Evolutionary conservation across 2,888 invertebrate genomes (phyloP), one percentile per base, ranked within the genome.

Genomic region (Cotesia congregata): DNA sequence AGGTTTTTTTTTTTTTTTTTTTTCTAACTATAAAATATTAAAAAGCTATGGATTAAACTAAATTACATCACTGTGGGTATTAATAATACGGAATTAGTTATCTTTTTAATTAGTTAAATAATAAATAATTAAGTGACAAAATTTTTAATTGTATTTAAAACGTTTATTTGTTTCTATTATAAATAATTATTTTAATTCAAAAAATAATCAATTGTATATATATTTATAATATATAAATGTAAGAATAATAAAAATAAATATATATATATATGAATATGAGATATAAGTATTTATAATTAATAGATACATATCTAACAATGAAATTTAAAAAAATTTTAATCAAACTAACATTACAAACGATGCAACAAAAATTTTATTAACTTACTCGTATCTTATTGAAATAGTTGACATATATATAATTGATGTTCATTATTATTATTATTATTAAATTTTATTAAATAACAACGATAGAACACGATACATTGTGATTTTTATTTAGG

Each of bases 391-490:
- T n/a, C n/a, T n/a, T n/a, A n/a, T n/a, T n/a, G n/a, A 17, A 62
- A 62, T 62, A 15, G 15, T 62, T 17, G 20, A 17, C 15, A 62
- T 62, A 62, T 62, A 62, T 30, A 62, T 62, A 62, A n/a, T 62
- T 62, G 6, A 59, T 30, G 38, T 5, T 7, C 7, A 20, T 60
- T 59, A 6, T 59, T 70, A 15, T 15, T 38, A 67, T 67, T 67
- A 68, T 15, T 20, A 30, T 30, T n/a, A 30, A 50, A 30, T 71
- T 30, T 71, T 60, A 38, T 68, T 40, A 60, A 5, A 71, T 30
- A 71, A 71, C 71, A 50, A 71, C 39, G 30, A 71, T 61, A 61
- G 39, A 71, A 71, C 60, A 60, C 61, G n/a, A 17, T 50, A 71
- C 59, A 61, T 61, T 38, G 38, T 71, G 41, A 62, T 70, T 61